Base-by-base conservation (phyloP, 2,888 invertebrate species). In the Thalpophila matura region DNA sequence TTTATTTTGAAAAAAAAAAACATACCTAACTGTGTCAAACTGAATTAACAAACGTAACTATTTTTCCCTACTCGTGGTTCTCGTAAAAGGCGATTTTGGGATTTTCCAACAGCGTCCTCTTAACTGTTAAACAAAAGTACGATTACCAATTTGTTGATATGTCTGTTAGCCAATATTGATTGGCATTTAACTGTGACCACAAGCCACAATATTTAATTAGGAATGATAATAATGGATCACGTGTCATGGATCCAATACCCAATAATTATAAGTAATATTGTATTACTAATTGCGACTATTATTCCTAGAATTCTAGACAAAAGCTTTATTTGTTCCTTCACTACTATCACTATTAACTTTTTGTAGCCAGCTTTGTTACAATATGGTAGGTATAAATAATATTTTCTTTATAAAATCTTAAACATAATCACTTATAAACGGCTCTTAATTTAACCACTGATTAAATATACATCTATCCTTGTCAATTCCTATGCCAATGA, bases 61-160 rank as follows among this genome's bases (percentile, higher is more conserved):
- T n/a, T n/a, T n/a, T n/a, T n/a, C 3, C 27, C 29, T 38, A 16
- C 37, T 26, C 20, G 26, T 31, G 24, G 29, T 20, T n/a, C 24
- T 31, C 65, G 54, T 61, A 54, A 65, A 64, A 10, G 29, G 16
- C 20, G 53, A 38, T 53, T 51, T 51, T 29, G 60, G 24, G 51
- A 50, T 64, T 50, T 16, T 18, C 1, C 10, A 60, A 53, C 65
- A 18, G 29, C 24, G 29, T 20, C 14, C 16, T 29, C 29, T 27
- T 49, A 7, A 9, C 27, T 31, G 51, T 16, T 51, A 50, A 60
- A 49, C 24, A 29, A 9, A 22, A 12, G 20, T 47, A 18, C 6
- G 37, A 4, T 12, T 12, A 24, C 14, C 51, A 38, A 26, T 14
- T n/a, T n/a, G n/a, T n/a, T n/a, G 22, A 47, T 47, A 9, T 35